Percentiles rank a stretch among this genome's conserved stretches.
Evolutionary conservation across 2,113 vertebrate species (phyloP).

Genomic region (Zapornia atra): DNA sequence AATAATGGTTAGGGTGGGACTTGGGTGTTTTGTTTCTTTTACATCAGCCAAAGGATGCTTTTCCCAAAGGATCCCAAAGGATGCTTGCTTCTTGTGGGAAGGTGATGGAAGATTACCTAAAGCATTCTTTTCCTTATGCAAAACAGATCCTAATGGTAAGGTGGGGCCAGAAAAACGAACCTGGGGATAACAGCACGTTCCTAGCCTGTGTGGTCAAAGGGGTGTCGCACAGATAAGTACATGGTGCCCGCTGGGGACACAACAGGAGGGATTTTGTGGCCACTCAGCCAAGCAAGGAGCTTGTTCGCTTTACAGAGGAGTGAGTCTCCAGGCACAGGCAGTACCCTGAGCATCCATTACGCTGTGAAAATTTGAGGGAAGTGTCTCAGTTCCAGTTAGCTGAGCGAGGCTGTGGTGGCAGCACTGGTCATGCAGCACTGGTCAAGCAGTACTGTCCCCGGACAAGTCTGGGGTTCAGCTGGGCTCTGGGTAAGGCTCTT

Average conservation of each 20-base stretch:
- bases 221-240: accelerated
- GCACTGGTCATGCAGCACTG: background rate
- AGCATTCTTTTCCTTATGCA: background rate
- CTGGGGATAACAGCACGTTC: accelerated
- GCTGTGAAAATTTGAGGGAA: background rate
- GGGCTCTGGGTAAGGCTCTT: accelerated
- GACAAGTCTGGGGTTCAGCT: background rate
- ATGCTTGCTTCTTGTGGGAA: background rate
- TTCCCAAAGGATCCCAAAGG: too few species aligned
- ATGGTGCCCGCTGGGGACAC: background rate
- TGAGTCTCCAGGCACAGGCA: background rate
- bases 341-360: background rate
- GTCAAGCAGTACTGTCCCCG: background rate
- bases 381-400: background rate
- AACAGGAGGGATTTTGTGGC: background rate
- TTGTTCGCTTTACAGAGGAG: background rate
- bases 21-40: background rate
- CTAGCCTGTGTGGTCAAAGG: accelerated
- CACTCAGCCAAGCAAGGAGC: background rate
- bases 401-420: background rate
- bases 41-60: background rate
- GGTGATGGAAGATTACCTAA: background rate
- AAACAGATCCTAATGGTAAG: background rate
- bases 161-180: background rate
- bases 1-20: background rate